A percentile compares a stretch with the other conserved stretches of the same genome.
Evolutionary conservation across 1,140 invertebrate species (phyloP).

Genomic region (Aphaenogaster rudis): DNA sequence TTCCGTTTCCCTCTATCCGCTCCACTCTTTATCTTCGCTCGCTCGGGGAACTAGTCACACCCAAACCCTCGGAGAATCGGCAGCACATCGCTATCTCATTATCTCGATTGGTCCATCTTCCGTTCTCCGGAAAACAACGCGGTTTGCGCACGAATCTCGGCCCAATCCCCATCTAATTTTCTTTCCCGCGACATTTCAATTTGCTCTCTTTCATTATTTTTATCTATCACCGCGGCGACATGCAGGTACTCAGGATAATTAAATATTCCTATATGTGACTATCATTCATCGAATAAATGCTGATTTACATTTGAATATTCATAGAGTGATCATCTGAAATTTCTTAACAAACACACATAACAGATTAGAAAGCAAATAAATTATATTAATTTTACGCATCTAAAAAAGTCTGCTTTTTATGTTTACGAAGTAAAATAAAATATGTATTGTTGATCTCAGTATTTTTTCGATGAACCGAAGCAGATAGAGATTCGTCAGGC

Average conservation of each 20-base stretch:
- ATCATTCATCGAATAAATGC: constrained; percentile 2
- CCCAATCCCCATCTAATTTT: constrained; percentile 40
- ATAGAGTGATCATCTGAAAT: neutral
- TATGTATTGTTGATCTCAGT: neutral
- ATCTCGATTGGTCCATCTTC: constrained; percentile 77
- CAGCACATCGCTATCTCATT: constrained; percentile 80
- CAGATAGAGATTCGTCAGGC: neutral
- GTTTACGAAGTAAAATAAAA: neutral
- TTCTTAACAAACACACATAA: neutral
- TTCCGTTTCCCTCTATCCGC: constrained; percentile 44
- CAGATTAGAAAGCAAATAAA: neutral
- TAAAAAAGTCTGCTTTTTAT: neutral
- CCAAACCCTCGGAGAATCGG: constrained; percentile 71
- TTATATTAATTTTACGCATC: neutral
- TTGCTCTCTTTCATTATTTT: constrained; percentile 67
- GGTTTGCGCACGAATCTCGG: constrained; percentile 30
- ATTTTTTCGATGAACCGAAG: neutral
- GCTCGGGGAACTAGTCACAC: constrained; percentile 57
- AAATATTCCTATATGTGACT: constrained; percentile 34
- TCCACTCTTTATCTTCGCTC: constrained; percentile 63
- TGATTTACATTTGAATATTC: neutral
- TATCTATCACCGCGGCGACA: constrained; percentile 51
- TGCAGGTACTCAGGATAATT: constrained; percentile 53
- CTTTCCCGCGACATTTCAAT: constrained; percentile 66
- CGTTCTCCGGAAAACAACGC: constrained; percentile 72